Base-by-base conservation (phyloP, 2,888 invertebrate genomes). In the Empis stercorea region DNA sequence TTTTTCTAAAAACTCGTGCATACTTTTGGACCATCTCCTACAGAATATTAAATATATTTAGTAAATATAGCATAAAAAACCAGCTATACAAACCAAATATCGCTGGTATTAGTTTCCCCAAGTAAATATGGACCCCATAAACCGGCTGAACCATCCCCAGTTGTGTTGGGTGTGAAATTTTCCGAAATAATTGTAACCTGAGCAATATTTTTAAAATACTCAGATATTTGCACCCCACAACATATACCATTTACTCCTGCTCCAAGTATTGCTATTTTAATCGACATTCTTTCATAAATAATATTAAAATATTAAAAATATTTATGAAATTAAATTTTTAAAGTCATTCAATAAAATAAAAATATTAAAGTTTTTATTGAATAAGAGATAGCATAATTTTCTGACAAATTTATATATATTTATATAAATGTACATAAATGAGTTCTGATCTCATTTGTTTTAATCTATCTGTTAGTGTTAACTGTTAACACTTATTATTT, bases 81-180 rank as follows among this genome's bases (percentile, higher is more conserved):
- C 4, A 27, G 9, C 2, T 23, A 2, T 6, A 40, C 71, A 68
- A 62, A 80, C 79, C 64, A 53, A 15, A 83, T 66, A 51, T 76
- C 70, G 0, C 68, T 54, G 2, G 60, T 56, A 0, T 79, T 67
- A 1, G 81, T 83, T 14, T 71, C 67, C 0, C 75, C 75, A 39
- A 77, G 71, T 10, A 80, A 61, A 59, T 76, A 84, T 0, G 86
- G 87, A 10, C 74, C 72, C 84, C 86, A 87, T 7, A 87, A 63
- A 0, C 87, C 87, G 0, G 85, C 87, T 2, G 84, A 80, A 0
- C 82, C 80, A 61, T 87, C 86, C 0, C 84, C 81, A 0, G 86
- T 87, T 0, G 87, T 87, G 48, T 80, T 64, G 0, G 86, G 86
- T 14, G 80, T 73, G 51, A 83, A 77, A 17, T 74, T 68, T n/a